Evolutionary conservation across 2,888 invertebrate species (phyloP).

Genomic region (Platynereis dumerilii): DNA sequence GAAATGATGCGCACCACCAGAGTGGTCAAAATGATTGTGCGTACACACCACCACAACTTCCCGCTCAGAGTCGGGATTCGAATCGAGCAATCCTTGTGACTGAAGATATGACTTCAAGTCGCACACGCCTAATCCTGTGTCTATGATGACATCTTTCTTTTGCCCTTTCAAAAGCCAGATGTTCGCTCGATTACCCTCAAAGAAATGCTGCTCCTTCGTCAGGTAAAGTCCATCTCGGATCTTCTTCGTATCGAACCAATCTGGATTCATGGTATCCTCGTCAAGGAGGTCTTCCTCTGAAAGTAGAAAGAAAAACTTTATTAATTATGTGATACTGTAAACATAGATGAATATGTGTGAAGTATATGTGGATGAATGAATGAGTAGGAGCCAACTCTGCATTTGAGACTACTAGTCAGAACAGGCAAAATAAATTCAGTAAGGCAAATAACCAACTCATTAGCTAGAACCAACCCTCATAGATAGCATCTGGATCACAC

Average conservation of each 20-base stretch:
- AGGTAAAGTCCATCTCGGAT: constrained; percentile 28
- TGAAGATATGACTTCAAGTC: constrained; percentile 32
- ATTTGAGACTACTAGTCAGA: too few species aligned
- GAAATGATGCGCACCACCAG: constrained; percentile 39
- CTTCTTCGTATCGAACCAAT: constrained; percentile 34
- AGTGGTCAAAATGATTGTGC: constrained; percentile 38
- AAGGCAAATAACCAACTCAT: too few species aligned
- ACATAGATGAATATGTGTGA: too few species aligned
- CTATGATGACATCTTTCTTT: constrained; percentile 35
- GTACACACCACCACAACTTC: constrained; percentile 33
- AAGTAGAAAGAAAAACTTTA: too few species aligned
- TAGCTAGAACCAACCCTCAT: too few species aligned
- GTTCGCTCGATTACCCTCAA: constrained; percentile 34
- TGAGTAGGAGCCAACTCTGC: too few species aligned
- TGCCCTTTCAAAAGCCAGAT: constrained; percentile 37
- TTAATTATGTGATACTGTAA: too few species aligned
- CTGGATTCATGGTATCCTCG: constrained; percentile 12
- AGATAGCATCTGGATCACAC: too few species aligned
- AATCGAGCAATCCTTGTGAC: constrained; percentile 20
- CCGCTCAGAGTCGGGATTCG: constrained; percentile 11
- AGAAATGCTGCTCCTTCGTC: constrained; percentile 30
- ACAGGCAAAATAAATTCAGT: too few species aligned
- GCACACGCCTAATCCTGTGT: constrained; percentile 38
- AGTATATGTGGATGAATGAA: too few species aligned
- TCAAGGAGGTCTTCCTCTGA: too few species aligned